Conservation (phyloP, 2,797 vertebrate species). For the Capromys pilorides region DNA sequence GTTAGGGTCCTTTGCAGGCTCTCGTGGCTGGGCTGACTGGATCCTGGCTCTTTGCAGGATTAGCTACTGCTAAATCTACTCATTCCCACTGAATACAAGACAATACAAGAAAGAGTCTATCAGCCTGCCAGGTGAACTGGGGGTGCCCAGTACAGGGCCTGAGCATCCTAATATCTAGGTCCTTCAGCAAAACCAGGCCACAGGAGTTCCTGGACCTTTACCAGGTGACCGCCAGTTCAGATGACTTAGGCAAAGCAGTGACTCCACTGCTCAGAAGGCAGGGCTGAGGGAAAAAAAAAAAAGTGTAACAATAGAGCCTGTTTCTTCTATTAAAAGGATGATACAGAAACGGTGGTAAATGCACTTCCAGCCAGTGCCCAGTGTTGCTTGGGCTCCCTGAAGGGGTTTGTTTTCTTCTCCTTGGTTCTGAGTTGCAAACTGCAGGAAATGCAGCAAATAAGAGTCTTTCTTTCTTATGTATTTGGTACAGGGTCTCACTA, state of each 20-base stretch:
- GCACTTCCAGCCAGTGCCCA: neutral
- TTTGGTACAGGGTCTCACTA: too few species aligned
- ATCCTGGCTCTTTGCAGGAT: neutral
- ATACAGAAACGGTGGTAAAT: neutral
- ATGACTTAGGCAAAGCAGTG: neutral
- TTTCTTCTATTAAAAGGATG: too few species aligned
- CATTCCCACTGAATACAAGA: neutral
- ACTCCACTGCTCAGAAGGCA: neutral
- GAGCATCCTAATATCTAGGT: neutral
- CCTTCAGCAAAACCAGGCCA: neutral
- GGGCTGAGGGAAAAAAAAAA: neutral
- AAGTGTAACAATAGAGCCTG: too few species aligned
- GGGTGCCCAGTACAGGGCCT: neutral
- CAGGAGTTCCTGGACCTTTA: neutral
- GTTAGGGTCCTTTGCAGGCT: neutral
- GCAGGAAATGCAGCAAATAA: neutral
- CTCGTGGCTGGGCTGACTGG: neutral
- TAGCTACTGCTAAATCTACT: neutral
- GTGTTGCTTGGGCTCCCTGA: neutral
- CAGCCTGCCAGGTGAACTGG: neutral
- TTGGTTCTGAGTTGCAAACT: neutral
- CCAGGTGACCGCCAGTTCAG: neutral
- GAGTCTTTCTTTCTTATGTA: too few species aligned
- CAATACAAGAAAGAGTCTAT: neutral
- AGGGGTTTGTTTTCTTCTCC: neutral